phyloP scores from a whole-genome alignment of 2,888 invertebrate genomes.

The Lissonota sp. region DNA sequence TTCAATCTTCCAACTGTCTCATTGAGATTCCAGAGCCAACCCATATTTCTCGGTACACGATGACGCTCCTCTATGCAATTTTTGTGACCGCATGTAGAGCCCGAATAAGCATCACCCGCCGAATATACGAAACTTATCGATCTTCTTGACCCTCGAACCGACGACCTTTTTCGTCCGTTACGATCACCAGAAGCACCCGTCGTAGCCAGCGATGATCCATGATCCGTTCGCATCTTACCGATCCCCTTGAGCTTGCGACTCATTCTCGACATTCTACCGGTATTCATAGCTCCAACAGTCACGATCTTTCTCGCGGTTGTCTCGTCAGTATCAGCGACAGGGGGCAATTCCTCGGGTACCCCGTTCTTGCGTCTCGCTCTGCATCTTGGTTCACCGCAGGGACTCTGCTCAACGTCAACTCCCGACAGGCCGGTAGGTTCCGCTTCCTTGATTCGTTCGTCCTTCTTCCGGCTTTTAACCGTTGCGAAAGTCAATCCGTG shows the following conservation, averaged over 20 bases:
- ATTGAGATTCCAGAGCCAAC: constrained; percentile 79
- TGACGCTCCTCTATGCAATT: constrained; percentile 73
- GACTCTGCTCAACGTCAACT: constrained; percentile 68
- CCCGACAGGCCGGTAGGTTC: constrained; percentile 30
- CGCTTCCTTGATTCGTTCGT: constrained; percentile 63
- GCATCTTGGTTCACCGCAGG: constrained; percentile 74
- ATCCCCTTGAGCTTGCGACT: constrained; percentile 14
- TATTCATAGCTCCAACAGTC: constrained; percentile 5
- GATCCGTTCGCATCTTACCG: constrained; percentile 28
- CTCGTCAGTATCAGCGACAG: neutral
- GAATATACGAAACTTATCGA: constrained; percentile 75
- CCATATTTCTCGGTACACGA: constrained; percentile 80
- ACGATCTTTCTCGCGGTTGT: constrained; percentile 48
- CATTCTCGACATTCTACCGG: constrained; percentile 10
- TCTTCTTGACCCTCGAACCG: constrained; percentile 61
- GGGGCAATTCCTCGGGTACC: constrained; percentile 13
- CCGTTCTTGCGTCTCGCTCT: constrained; percentile 65
- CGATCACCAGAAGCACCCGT: constrained; percentile 66
- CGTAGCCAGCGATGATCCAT: constrained; percentile 11
- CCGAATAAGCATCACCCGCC: constrained; percentile 76
- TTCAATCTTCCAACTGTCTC: constrained; percentile 70
- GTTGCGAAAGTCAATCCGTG: constrained; percentile 43
- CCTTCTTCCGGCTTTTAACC: constrained; percentile 60
- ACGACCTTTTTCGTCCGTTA: constrained; percentile 29
- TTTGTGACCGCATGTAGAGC: constrained; percentile 75